Evolutionary conservation across 2,113 vertebrate species (phyloP).

Genomic region (Chaetodon trifascialis): DNA sequence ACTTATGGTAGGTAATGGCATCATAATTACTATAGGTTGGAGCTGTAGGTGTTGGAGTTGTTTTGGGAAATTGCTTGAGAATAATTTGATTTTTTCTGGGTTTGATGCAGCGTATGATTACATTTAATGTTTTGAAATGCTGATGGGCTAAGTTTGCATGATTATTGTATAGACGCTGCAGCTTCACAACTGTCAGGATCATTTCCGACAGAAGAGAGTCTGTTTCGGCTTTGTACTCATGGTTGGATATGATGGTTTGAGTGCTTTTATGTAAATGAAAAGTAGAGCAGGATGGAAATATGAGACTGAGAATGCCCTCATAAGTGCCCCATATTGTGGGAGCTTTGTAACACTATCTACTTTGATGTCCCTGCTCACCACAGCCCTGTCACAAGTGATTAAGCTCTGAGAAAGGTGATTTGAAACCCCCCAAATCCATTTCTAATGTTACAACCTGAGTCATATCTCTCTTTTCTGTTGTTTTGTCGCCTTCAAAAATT

Average conservation of each 20-base stretch:
- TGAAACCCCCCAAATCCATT: slow-evolving; percentile 70
- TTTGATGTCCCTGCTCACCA: slow-evolving; percentile 75
- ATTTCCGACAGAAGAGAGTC: slow-evolving; percentile 69
- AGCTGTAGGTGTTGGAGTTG: slow-evolving; percentile 27
- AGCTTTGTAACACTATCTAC: slow-evolving; percentile 74
- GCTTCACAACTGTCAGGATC: slow-evolving; percentile 70
- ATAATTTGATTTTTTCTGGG: slow-evolving; percentile 35
- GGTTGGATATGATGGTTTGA: slow-evolving; percentile 74
- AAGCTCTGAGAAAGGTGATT: slow-evolving; percentile 75
- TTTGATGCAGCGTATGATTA: slow-evolving; percentile 58
- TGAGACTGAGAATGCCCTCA: slow-evolving; percentile 68
- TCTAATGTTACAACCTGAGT: slow-evolving; percentile 69
- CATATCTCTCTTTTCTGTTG: slow-evolving; percentile 64
- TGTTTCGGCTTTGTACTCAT: slow-evolving; percentile 74
- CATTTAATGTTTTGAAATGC: slow-evolving; percentile 75
- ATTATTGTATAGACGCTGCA: slow-evolving; percentile 58
- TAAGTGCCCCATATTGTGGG: slow-evolving; percentile 72
- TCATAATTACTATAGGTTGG: slow-evolving; percentile 37
- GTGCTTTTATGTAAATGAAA: slow-evolving; percentile 83
- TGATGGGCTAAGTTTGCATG: slow-evolving; percentile 73
- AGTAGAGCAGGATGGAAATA: slow-evolving; percentile 71
- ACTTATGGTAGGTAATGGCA: slow-evolving; percentile 89
- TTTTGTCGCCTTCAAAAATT: slow-evolving; percentile 68
- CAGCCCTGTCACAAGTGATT: slow-evolving; percentile 79
- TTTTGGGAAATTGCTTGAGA: slow-evolving; percentile 57